A percentile compares a stretch with the other conserved stretches of the same genome.
phyloP scores from a whole-genome alignment of 2,113 vertebrate genomes.

The Bagarius yarrelli region DNA sequence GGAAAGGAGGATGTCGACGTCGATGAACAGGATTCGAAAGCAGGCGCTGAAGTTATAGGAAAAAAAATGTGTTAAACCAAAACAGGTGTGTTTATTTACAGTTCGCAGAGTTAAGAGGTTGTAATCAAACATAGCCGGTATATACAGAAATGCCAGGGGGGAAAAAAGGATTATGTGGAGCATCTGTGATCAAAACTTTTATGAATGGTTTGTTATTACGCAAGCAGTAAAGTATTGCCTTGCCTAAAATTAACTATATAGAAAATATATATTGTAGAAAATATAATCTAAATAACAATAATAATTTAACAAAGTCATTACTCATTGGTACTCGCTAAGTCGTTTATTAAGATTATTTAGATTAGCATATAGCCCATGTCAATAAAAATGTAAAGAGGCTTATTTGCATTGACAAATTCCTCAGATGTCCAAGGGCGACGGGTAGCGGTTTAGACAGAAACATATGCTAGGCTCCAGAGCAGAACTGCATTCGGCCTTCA shows the following conservation, averaged over 20 bases:
- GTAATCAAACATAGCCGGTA: no score
- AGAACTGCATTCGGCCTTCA: slow-evolving; percentile 24
- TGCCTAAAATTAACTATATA: no score
- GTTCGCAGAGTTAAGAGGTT: no score
- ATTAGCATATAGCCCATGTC: not conserved
- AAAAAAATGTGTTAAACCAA: no score
- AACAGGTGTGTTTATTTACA: no score
- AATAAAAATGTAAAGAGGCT: not conserved
- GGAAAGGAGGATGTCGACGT: no score
- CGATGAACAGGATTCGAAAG: no score
- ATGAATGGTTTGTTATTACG: not conserved
- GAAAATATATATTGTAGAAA: not conserved
- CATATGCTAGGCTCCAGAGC: slow-evolving; percentile 20
- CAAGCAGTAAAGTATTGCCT: not conserved
- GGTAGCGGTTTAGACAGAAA: slow-evolving; percentile 5
- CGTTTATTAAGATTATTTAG: not conserved
- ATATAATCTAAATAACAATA: not conserved
- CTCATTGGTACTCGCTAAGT: not conserved
- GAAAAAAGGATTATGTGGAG: not conserved
- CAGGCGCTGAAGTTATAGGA: no score
- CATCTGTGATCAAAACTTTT: not conserved
- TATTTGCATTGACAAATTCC: slow-evolving; percentile 23
- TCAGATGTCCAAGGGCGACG: slow-evolving; percentile 24
- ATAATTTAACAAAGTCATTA: not conserved
- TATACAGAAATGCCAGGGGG: no score